Percentiles rank a stretch among this genome's conserved stretches.
These are phyloP conservation scores for Steatornis caripensis DNA, from an alignment of 2,113 vertebrate genomes.

Conservation along the genomic window DNA sequence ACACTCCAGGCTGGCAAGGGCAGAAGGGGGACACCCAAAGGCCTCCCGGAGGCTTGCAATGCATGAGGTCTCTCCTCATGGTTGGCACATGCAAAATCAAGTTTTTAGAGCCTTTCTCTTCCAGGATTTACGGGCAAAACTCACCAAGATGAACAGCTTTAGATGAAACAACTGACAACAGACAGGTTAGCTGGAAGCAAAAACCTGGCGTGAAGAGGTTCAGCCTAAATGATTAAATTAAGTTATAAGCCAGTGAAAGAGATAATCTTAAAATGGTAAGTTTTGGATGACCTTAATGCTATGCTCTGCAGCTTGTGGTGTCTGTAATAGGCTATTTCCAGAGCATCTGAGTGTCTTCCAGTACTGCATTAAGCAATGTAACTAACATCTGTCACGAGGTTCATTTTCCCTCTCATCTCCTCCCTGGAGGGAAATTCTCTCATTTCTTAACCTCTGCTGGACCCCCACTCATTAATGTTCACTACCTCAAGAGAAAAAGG, in stretches of 20 bases:
- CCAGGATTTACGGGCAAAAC: background rate
- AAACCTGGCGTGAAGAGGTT: background rate
- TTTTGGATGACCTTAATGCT: background rate
- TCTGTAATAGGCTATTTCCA: conserved; percentile 28
- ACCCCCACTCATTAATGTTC: conserved; percentile 19
- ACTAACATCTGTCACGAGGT: conserved; percentile 35
- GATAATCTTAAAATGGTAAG: background rate
- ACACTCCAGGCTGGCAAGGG: background rate
- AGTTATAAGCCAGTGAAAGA: background rate
- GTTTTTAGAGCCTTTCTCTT: background rate
- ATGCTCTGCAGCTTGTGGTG: background rate
- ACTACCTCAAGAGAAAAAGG: conserved; percentile 21
- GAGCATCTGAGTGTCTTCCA: conserved; percentile 35
- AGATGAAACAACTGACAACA: background rate
- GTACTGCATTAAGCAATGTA: conserved; percentile 32
- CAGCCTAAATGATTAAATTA: conserved; percentile 1
- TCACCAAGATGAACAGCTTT: background rate
- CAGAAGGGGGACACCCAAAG: background rate
- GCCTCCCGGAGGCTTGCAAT: background rate
- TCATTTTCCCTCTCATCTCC: conserved; percentile 41
- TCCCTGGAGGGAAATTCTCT: conserved; percentile 37
- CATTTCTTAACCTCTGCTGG: conserved; percentile 41
- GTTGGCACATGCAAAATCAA: background rate
- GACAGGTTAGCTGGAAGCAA: background rate
- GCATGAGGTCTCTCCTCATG: background rate